These are phyloP conservation scores for Alloscopus bannaensis DNA, from an alignment of 2,888 invertebrate genomes.

Conservation along the genomic window DNA sequence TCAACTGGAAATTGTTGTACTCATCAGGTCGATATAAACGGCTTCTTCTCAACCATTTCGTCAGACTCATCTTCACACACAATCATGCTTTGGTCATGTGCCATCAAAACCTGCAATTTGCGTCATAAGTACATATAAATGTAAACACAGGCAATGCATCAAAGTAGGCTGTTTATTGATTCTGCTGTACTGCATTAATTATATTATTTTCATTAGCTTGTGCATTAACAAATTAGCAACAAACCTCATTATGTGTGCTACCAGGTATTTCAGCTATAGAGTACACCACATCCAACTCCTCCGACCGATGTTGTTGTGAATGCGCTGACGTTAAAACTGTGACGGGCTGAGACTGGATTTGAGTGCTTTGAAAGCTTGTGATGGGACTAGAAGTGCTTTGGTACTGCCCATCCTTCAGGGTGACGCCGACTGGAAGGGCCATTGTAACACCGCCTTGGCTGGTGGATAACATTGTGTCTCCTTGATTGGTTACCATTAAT, in stretches of 20 bases:
- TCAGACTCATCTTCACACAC: slow-evolving; percentile 5
- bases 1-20: no score
- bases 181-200: no score
- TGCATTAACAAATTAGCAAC: no score
- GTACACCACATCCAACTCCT: slow-evolving; percentile 66
- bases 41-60: slow-evolving; percentile 25
- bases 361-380: background rate
- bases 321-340: slow-evolving; percentile 50
- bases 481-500: slow-evolving; percentile 64
- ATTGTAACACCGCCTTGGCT: slow-evolving; percentile 58
- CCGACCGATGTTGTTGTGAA: slow-evolving; percentile 18
- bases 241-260: slow-evolving; percentile 44
- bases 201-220: no score
- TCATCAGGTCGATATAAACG: slow-evolving; percentile 13
- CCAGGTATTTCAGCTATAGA: slow-evolving; percentile 63
- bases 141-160: no score
- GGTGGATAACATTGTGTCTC: slow-evolving; percentile 52
- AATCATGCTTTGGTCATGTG: slow-evolving; percentile 1
- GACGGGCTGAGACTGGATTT: slow-evolving; percentile 51
- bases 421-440: slow-evolving; percentile 27
- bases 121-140: no score
- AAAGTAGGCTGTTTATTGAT: no score
- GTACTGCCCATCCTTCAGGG: slow-evolving; percentile 4
- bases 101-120: slow-evolving; percentile 23
- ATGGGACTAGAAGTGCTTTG: slow-evolving; percentile 1